A percentile compares a stretch with the other conserved stretches of the same genome.
Evolutionary conservation across 37 sponge, comb jelly and placozoan species (phyloP).

Genomic region (Halisarca cf. caerulea): DNA sequence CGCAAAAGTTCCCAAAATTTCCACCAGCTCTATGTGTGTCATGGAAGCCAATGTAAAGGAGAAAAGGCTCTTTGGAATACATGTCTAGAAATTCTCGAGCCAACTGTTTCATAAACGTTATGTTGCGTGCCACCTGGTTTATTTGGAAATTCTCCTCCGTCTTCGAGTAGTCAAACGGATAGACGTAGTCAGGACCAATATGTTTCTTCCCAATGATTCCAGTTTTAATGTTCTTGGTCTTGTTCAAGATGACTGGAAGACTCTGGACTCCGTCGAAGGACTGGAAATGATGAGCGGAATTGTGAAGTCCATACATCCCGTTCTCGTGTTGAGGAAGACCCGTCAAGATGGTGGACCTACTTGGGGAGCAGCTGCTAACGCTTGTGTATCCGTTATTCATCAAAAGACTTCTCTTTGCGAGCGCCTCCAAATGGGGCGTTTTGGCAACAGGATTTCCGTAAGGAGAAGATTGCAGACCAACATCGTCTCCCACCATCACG

Average conservation of each 20-base stretch:
- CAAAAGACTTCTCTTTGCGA: conserved; percentile 38
- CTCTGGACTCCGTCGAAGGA: conserved; percentile 69
- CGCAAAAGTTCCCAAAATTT: conserved; percentile 50
- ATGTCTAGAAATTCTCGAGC: conserved; percentile 47
- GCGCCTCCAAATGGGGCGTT: conserved; percentile 60
- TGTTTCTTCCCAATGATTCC: conserved; percentile 87
- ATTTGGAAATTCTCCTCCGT: conserved; percentile 55
- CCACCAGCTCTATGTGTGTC: conserved; percentile 58
- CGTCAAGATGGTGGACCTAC: conserved; percentile 71
- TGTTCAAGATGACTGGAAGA: conserved; percentile 59
- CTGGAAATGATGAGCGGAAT: conserved; percentile 55
- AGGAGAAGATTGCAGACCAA: conserved; percentile 47
- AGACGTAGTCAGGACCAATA: conserved; percentile 71
- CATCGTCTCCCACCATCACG: conserved; percentile 66
- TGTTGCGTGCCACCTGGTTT: conserved; percentile 71
- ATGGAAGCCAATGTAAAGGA: conserved; percentile 77
- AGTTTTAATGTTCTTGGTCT: conserved; percentile 48
- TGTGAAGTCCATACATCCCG: conserved; percentile 82
- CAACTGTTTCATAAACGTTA: conserved; percentile 69
- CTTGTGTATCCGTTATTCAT: conserved; percentile 64
- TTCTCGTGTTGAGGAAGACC: conserved; percentile 82
- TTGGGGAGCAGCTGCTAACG: conserved; percentile 83
- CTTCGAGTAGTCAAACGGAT: conserved; percentile 68
- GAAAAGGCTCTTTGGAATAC: conserved; percentile 37
- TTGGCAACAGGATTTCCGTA: conserved; percentile 58